Evolutionary conservation across 2,113 vertebrate genomes (phyloP).

Genomic region (Lophochroa leadbeateri): DNA sequence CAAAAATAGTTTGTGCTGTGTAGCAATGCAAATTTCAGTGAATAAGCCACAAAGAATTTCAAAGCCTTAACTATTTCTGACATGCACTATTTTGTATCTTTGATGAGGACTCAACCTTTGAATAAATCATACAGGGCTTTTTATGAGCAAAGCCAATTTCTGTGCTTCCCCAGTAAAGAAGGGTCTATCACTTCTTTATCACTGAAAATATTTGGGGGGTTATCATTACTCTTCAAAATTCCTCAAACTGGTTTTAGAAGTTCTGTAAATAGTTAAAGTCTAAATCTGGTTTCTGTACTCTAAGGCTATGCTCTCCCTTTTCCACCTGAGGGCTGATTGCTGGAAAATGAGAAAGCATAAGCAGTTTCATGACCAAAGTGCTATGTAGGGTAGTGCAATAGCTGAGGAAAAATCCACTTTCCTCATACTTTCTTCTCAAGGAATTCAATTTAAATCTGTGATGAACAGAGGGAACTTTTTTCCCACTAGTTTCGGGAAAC

Average conservation of each 20-base stretch:
- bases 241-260: not conserved
- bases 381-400: not conserved
- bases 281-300: not conserved
- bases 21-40: slow-evolving; percentile 53
- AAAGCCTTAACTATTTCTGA: slow-evolving; percentile 64
- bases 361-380: not conserved
- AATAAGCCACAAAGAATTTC: slow-evolving; percentile 61
- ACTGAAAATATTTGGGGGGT: not conserved
- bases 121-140: slow-evolving; percentile 3
- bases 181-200: not conserved
- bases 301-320: not conserved
- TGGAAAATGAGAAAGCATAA: not conserved
- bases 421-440: not conserved
- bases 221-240: not conserved
- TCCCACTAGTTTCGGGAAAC: not conserved
- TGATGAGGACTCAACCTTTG: slow-evolving; percentile 3
- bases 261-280: not conserved
- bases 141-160: not conserved
- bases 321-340: not conserved
- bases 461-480: not conserved
- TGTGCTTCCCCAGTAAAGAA: not conserved
- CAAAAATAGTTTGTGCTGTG: slow-evolving; percentile 63
- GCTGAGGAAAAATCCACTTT: not conserved
- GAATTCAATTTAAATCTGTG: not conserved
- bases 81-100: not conserved